phyloP scores from a whole-genome alignment of 2,797 vertebrate species.

The Ptychobarbus kaznakovi region DNA sequence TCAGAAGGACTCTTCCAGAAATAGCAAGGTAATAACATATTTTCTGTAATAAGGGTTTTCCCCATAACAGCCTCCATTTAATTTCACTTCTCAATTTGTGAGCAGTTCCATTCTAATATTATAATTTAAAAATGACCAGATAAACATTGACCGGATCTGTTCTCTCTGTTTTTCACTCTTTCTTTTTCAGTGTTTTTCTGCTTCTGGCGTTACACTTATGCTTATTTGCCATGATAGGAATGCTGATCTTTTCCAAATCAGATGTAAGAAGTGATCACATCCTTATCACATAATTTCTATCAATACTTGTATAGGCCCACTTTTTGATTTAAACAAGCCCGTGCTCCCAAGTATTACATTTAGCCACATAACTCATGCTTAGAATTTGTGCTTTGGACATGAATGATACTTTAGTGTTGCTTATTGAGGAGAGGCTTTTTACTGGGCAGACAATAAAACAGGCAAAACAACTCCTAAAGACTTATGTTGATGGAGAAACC shows the following conservation, averaged over 20 bases:
- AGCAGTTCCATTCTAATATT: not conserved
- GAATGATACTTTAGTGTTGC: not conserved
- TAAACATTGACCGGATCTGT: not conserved
- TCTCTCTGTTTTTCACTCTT: constrained; percentile 12
- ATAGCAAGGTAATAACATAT: constrained; percentile 85
- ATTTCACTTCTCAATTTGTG: constrained; percentile 7
- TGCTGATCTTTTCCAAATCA: constrained; percentile 89
- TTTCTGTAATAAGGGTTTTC: not conserved
- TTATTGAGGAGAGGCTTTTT: not conserved
- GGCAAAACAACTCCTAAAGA: not conserved
- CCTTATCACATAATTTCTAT: not conserved
- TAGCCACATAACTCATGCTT: not conserved
- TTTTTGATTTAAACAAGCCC: not conserved
- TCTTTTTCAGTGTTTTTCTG: constrained; percentile 82
- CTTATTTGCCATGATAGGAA: constrained; percentile 93
- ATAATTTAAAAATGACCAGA: not conserved
- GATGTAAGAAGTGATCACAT: constrained; percentile 75
- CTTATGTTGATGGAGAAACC: not conserved
- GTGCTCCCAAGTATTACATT: not conserved
- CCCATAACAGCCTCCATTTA: not conserved
- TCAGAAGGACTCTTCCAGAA: constrained; percentile 91
- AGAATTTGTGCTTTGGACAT: not conserved
- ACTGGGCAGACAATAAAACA: not conserved
- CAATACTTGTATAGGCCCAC: not conserved
- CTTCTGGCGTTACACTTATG: constrained; percentile 89